These are phyloP conservation scores for Callitettix versicolor DNA, from an alignment of 1,140 invertebrate genomes.

Conservation along the genomic window DNA sequence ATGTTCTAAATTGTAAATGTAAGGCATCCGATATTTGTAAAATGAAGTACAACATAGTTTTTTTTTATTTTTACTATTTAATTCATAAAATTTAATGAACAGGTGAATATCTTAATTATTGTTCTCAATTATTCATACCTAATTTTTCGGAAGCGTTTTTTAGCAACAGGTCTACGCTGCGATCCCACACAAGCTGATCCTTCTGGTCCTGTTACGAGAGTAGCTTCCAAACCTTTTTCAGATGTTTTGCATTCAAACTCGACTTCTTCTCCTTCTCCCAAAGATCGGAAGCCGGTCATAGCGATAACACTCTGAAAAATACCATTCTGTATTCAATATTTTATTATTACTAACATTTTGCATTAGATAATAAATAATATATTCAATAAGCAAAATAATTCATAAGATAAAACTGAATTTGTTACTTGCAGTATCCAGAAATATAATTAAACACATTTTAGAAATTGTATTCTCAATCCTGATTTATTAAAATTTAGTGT, in stretches of 20 bases:
- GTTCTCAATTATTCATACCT: no score
- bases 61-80: no score
- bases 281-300: conserved; percentile 75
- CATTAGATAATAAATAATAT: neutral
- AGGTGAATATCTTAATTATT: no score
- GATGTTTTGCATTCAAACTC: conserved; percentile 77
- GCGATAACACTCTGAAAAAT: conserved; percentile 70
- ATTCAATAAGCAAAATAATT: neutral
- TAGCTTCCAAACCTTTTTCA: conserved; percentile 75
- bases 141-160: conserved; percentile 73
- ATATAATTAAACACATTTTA: no score
- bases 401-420: neutral
- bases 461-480: no score
- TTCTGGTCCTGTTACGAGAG: conserved; percentile 62
- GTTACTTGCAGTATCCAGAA: no score
- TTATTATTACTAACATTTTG: neutral
- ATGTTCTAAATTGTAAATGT: no score
- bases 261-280: conserved; percentile 76
- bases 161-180: conserved; percentile 57
- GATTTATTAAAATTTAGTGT: no score
- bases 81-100: no score
- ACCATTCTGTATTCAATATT: conserved; percentile 20
- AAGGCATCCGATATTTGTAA: no score
- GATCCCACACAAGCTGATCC: conserved; percentile 68
- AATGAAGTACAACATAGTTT: no score